Conservation (phyloP, 2,113 vertebrate species). For the Athene noctua region DNA sequence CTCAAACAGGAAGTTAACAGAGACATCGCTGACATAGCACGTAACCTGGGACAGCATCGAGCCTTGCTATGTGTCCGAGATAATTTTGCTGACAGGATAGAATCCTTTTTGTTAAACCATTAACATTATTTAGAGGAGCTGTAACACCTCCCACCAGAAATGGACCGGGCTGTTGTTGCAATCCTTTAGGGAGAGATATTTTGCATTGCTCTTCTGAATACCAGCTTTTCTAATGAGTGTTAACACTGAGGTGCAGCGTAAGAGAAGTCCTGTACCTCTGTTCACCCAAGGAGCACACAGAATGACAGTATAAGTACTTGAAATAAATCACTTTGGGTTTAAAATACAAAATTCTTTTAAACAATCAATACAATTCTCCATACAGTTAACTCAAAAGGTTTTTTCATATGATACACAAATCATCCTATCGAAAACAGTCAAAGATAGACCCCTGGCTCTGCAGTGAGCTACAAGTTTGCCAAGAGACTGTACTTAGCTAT, state of each 20-base stretch:
- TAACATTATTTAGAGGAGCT: not conserved
- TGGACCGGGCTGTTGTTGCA: not conserved
- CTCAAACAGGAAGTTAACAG: not conserved
- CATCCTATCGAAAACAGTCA: not conserved
- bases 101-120: not conserved
- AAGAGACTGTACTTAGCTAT: not conserved
- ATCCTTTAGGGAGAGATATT: not conserved
- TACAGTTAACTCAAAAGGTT: not conserved
- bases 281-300: not conserved
- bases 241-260: not conserved
- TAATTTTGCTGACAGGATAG: not conserved
- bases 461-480: not conserved
- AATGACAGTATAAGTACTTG: fast-evolving
- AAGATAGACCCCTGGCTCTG: not conserved
- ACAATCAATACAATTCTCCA: not conserved
- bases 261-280: not conserved
- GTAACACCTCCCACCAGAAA: not conserved
- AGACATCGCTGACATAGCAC: not conserved
- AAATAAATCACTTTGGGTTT: not conserved
- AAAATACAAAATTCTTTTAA: not conserved
- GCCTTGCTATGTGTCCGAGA: not conserved
- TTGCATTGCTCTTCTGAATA: not conserved
- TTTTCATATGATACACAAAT: not conserved
- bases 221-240: not conserved
- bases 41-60: not conserved